These are phyloP conservation scores for Parthenolecanium corni DNA, from an alignment of 2,888 invertebrate genomes.

Conservation along the genomic window DNA sequence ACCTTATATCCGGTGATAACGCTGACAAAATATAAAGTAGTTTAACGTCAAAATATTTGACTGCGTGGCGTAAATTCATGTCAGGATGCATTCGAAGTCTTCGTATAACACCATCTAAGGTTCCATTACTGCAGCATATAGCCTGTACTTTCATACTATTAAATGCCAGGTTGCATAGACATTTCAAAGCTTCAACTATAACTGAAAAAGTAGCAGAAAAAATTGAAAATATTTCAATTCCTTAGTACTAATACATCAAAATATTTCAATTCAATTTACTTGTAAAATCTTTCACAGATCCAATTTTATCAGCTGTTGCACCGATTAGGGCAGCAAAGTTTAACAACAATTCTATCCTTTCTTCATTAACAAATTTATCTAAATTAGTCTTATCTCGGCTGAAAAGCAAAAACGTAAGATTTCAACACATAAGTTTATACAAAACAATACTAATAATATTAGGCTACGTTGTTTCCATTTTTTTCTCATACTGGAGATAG, in stretches of 20 bases:
- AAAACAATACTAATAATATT: constrained; percentile 28
- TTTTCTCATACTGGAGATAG: not conserved
- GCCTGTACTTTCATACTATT: constrained; percentile 55
- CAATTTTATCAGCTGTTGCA: constrained; percentile 16
- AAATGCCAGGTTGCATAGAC: constrained; percentile 77
- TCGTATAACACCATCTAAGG: constrained; percentile 58
- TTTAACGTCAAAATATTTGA: constrained; percentile 78
- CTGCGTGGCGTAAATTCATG: constrained; percentile 51
- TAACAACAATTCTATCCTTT: constrained; percentile 56
- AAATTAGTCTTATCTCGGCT: constrained; percentile 69
- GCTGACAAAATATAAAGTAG: constrained; percentile 81
- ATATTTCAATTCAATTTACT: not conserved
- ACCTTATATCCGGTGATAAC: constrained; percentile 53
- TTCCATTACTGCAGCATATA: constrained; percentile 49
- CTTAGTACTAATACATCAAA: not conserved
- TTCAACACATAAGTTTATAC: not conserved
- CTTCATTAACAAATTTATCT: constrained; percentile 53
- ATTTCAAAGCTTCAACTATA: constrained; percentile 69
- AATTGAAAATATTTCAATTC: not conserved
- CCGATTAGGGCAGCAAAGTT: constrained; percentile 49
- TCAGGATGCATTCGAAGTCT: constrained; percentile 57
- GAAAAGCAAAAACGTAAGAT: constrained; percentile 36
- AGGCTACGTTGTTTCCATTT: too few relatives aligned
- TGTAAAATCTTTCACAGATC: not conserved
- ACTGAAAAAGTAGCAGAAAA: constrained; percentile 35